Base-by-base conservation (phyloP, 2,797 vertebrate genomes). In the Pygocentrus nattereri region DNA sequence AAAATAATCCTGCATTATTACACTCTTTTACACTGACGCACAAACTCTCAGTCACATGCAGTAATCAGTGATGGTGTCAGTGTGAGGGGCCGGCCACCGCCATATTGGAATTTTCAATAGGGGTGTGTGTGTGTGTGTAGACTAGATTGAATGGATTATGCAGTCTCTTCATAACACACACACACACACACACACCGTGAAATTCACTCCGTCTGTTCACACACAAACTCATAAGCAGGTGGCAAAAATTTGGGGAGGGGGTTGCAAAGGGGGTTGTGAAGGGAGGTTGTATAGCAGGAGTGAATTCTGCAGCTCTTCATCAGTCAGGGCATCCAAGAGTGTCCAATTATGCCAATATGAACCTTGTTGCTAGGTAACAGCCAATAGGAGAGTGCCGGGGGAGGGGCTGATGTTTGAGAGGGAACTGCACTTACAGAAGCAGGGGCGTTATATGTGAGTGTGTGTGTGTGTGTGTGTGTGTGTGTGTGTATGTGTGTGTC, bases 331-430 rank as follows among this genome's bases (percentile, higher is more conserved):
- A 94, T 93, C 89, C 89, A 88, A 88, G 88, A 74, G 90, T 92
- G 92, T 92, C 91, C 93, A 91, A 93, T 93, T 91, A 93, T 93
- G 88, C 90, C 91, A 93, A 93, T 93, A 90, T 93, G 91, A 90
- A 91, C 92, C 87, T 76, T 88, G 93, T 94, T 93, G 93, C 93
- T 93, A 94, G 91, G 93, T 85, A 81, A 93, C 88, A 86, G 87
- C 92, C 92, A 93, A 93, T 94, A 82, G 83, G 82, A 79, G 74
- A 80, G 85, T 87, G 87, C 76, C 52, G 62, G 83, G 84, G 87
- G 89, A 70, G 68, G 68, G n/a, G 44, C 68, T 70, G 44, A 27
- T 27, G 65, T 30, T 41, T 44, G 41, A 70, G 68, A 49, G 41
- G 44, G 41, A 47, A 16, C 5, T 50, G 44, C n/a, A 49, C n/a